phyloP scores from a whole-genome alignment of 2,113 vertebrate species.

The Stigmatopora argus region DNA sequence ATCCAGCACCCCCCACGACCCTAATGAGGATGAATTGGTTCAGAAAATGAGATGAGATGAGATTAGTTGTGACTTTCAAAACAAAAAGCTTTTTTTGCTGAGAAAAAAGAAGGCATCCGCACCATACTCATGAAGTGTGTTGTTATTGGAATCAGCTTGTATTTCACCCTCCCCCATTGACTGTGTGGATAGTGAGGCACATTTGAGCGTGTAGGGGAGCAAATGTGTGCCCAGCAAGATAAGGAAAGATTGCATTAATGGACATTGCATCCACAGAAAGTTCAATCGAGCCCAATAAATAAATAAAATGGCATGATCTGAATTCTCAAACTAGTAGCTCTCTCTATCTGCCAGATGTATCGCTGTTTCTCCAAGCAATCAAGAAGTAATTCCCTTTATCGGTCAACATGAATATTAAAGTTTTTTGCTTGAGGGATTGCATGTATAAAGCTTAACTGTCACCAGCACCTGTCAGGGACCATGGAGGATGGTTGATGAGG shows the following conservation, averaged over 20 bases:
- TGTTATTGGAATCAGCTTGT: constrained; percentile 29
- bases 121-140: constrained; percentile 16
- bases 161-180: constrained; percentile 26
- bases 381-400: constrained; percentile 69
- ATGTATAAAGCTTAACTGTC: constrained; percentile 42
- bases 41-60: too few relatives aligned
- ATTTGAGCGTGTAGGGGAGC: constrained; percentile 47
- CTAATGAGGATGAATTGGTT: too few relatives aligned
- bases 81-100: not conserved
- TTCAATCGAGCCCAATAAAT: constrained; percentile 42
- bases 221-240: constrained; percentile 57
- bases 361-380: constrained; percentile 64
- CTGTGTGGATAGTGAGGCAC: constrained; percentile 42
- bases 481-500: constrained; percentile 32
- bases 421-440: constrained; percentile 50
- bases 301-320: constrained; percentile 48
- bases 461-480: constrained; percentile 55
- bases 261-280: constrained; percentile 50
- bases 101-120: constrained; percentile 1
- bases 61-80: not conserved
- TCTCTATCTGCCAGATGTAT: constrained; percentile 64
- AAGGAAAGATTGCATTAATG: constrained; percentile 54
- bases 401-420: constrained; percentile 65
- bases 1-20: too few relatives aligned
- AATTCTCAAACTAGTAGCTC: constrained; percentile 49